Evolutionary conservation across 2,888 invertebrate species (phyloP).

Genomic region (Drosophila phalerata): DNA sequence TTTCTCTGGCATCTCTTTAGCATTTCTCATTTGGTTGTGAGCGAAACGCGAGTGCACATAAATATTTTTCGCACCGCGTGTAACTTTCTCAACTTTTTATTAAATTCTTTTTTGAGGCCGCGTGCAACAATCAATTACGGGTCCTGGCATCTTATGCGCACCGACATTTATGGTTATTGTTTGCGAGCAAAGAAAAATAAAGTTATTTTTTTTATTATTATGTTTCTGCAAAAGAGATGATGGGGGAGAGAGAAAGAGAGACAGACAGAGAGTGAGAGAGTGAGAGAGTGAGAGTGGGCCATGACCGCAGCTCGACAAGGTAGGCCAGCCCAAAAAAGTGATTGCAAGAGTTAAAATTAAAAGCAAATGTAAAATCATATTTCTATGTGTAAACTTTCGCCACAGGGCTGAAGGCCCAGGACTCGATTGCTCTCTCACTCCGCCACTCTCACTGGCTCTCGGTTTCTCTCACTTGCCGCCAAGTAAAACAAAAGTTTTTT

Average conservation of each 20-base stretch:
- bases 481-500: constrained; percentile 80
- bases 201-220: constrained; percentile 77
- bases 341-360: constrained; percentile 82
- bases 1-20: constrained; percentile 21
- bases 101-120: constrained; percentile 64
- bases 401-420: constrained; percentile 35
- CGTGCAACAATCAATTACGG: constrained; percentile 72
- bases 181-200: constrained; percentile 67
- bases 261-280: neutral
- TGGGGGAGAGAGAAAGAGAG: too few relatives aligned
- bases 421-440: constrained; percentile 41
- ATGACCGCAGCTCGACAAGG: constrained; percentile 47
- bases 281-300: constrained; percentile 11
- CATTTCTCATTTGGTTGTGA: constrained; percentile 35
- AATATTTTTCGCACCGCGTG: constrained; percentile 69
- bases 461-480: constrained; percentile 21
- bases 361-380: constrained; percentile 82
- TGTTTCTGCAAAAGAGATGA: neutral
- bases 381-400: constrained; percentile 79
- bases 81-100: constrained; percentile 76
- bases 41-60: constrained; percentile 50
- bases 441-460: constrained; percentile 14
- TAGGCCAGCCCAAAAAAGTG: constrained; percentile 66
- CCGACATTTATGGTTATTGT: constrained; percentile 81
- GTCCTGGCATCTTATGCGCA: constrained; percentile 67